These are phyloP conservation scores for Fabriciana adippe DNA, from an alignment of 2,888 invertebrate genomes.

Conservation along the genomic window DNA sequence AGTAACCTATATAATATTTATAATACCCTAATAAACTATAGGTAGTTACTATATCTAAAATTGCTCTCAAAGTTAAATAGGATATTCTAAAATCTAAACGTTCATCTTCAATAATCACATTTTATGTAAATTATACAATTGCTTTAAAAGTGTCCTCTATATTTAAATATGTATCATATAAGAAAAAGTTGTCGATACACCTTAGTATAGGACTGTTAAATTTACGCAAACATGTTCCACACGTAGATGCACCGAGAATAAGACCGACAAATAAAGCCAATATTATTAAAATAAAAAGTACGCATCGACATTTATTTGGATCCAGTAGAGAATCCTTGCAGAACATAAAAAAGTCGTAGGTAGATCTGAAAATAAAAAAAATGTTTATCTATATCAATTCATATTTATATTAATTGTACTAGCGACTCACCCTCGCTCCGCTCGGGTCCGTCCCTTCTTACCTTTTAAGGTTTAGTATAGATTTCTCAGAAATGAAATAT, in stretches of 20 bases:
- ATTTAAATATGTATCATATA: slow-evolving; percentile 50
- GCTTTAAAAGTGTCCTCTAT: slow-evolving; percentile 56
- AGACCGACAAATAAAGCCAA: slow-evolving; percentile 58
- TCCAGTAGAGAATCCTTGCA: slow-evolving; percentile 57
- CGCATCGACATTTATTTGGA: slow-evolving; percentile 55
- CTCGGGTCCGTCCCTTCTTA: too few species aligned
- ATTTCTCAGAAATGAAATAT: too few species aligned
- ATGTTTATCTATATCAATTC: too few species aligned
- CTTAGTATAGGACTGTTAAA: slow-evolving; percentile 68
- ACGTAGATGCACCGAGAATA: slow-evolving; percentile 66
- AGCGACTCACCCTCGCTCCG: too few species aligned
- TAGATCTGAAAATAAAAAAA: slow-evolving; percentile 56
- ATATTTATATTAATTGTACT: too few species aligned
- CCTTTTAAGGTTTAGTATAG: too few species aligned
- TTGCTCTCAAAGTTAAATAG: too few species aligned
- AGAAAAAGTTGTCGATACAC: slow-evolving; percentile 67
- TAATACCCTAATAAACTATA: too few species aligned
- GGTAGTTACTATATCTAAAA: too few species aligned
- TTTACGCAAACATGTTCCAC: slow-evolving; percentile 60
- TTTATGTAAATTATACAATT: slow-evolving; percentile 44
- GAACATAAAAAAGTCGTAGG: slow-evolving; percentile 59
- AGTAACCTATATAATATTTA: too few species aligned
- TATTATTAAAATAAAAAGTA: slow-evolving; percentile 47
- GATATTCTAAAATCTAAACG: too few species aligned
- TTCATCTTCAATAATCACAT: too few species aligned